Evolutionary conservation across 1,140 invertebrate species (phyloP).

Genomic region (Protaetia brevitarsis): DNA sequence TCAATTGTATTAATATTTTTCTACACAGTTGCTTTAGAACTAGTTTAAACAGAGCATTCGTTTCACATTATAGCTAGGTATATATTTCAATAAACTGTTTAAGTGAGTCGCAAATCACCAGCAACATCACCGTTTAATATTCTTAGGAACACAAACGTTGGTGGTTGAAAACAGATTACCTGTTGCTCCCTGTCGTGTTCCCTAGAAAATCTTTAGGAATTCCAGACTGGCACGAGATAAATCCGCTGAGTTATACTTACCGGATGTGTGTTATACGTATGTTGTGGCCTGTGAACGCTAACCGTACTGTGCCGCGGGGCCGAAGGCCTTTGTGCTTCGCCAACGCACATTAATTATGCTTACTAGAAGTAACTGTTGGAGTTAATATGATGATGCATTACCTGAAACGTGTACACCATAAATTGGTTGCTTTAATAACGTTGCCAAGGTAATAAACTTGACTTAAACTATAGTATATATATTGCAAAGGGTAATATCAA

Average conservation of each 20-base stretch:
- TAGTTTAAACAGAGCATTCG: too few species aligned
- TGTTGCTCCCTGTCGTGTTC: neutral
- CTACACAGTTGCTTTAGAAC: too few species aligned
- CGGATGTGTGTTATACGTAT: neutral
- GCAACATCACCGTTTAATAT: too few species aligned
- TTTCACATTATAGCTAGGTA: too few species aligned
- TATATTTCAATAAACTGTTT: too few species aligned
- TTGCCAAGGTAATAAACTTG: slow-evolving; percentile 5
- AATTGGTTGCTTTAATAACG: slow-evolving; percentile 10
- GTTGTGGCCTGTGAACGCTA: neutral
- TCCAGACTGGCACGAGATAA: slow-evolving; percentile 4
- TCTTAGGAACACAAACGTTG: neutral
- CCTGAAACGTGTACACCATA: slow-evolving; percentile 15
- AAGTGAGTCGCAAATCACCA: too few species aligned
- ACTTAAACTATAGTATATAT: slow-evolving; percentile 16
- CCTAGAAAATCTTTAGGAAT: neutral
- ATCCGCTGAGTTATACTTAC: neutral
- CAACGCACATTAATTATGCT: slow-evolving; percentile 4
- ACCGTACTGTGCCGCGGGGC: neutral
- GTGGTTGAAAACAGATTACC: neutral
- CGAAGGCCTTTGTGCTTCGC: neutral
- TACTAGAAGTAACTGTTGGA: slow-evolving; percentile 8
- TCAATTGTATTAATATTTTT: too few species aligned
- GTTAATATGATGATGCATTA: slow-evolving; percentile 18
- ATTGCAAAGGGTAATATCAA: neutral